These are phyloP conservation scores for Eristalinus sepulchralis DNA, from an alignment of 2,888 invertebrate species.

Conservation along the genomic window DNA sequence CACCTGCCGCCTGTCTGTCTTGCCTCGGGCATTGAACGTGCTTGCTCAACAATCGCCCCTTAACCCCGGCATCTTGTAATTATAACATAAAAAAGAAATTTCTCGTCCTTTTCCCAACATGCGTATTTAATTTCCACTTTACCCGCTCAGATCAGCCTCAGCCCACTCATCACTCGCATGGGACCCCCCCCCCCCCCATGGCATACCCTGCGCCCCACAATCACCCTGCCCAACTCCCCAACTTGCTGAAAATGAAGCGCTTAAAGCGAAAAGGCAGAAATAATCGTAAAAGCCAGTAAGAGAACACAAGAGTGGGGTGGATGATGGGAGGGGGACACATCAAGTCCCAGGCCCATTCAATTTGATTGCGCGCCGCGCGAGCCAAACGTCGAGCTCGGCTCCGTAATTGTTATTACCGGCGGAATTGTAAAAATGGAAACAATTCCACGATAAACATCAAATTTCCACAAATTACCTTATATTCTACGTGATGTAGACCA, in stretches of 20 bases:
- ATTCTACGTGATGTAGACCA: conserved; percentile 78
- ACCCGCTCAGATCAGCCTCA: conserved; percentile 30
- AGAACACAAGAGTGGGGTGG: background rate
- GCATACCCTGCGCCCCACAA: too few relatives aligned
- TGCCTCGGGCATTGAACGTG: background rate
- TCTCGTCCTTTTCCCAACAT: background rate
- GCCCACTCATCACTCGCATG: conserved; percentile 48
- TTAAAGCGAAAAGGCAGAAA: conserved; percentile 37
- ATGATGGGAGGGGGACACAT: background rate
- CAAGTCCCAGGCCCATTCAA: conserved; percentile 57
- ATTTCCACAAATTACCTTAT: conserved; percentile 80
- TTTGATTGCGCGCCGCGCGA: conserved; percentile 50
- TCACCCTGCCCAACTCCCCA: conserved; percentile 7
- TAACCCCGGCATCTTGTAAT: conserved; percentile 4
- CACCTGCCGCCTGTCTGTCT: background rate
- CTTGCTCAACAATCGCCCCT: background rate
- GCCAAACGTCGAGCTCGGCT: conserved; percentile 22
- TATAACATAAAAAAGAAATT: conserved; percentile 11
- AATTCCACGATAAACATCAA: conserved; percentile 80
- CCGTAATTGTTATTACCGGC: conserved; percentile 66
- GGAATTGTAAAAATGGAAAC: conserved; percentile 77
- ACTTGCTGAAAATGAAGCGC: conserved; percentile 36
- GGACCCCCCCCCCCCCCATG: background rate
- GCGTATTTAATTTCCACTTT: conserved; percentile 55
- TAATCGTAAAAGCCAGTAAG: conserved; percentile 29